Base-by-base conservation (phyloP, 2,888 invertebrate genomes). In the Pristionchus mayeri region DNA sequence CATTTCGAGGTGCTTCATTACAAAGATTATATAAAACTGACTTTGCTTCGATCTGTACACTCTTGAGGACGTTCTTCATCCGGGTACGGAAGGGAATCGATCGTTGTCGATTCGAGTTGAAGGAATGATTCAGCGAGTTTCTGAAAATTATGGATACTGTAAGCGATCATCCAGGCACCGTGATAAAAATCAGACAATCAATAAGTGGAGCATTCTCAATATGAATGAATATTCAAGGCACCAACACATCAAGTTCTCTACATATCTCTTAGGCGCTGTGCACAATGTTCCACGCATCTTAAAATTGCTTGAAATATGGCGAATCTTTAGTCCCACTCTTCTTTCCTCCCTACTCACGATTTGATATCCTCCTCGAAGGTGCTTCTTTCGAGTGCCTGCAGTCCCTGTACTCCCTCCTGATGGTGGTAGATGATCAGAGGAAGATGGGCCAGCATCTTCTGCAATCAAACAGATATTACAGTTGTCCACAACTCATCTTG, bases 11-110 rank as follows among this genome's bases (percentile, higher is more conserved):
- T n/a, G n/a, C n/a, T n/a, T n/a, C n/a, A n/a, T n/a, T 44, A 6
- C 44, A 44, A 13, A 44, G 13, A 44, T 44, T 9, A 13, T 9
- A 44, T 30, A 30, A n/a, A n/a, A 82, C 95, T 94, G 94, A 98
- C 98, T 97, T 98, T 85, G 97, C 96, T 94, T 98, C 98, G 86
- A 98, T 95, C 94, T 98, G 98, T 50, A 98, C 98, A 94, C 98
- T 98, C 94, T 97, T 96, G 88, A 99, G 94, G 11, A 89, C 91
- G 85, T 90, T 87, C 79, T 89, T 90, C 87, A 90, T 85, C 52
- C 89, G 76, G 40, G 80, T 48, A 57, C 87, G 86, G 81, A 90
- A 90, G 13, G 86, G 85, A 18, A 87, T 87, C 40, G 81, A 86
- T 71, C 88, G 34, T 16, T 24, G 40, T 18, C 60, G 57, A 30